Percentiles rank a stretch among this genome's conserved stretches.
phyloP scores from a whole-genome alignment of 2,797 vertebrate genomes.

The Peromyscus attwateri region DNA sequence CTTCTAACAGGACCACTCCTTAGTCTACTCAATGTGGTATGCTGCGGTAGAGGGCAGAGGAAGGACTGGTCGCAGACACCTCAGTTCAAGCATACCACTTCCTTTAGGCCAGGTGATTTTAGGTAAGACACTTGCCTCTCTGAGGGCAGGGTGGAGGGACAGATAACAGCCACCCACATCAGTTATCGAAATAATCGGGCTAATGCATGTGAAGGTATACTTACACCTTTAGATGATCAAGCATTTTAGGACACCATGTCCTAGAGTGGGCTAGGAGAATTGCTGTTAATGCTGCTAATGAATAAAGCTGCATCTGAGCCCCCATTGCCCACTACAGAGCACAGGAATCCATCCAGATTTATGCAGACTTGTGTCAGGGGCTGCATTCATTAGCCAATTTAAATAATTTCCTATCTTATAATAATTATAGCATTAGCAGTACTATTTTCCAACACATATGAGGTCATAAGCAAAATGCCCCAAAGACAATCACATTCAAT shows the following conservation, averaged over 20 bases:
- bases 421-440: constrained; percentile 82
- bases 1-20: neutral
- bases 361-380: constrained; percentile 79
- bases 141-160: neutral
- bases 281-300: constrained; percentile 74
- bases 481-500: constrained; percentile 63
- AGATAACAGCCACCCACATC: neutral
- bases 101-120: neutral
- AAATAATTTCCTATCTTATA: constrained; percentile 86
- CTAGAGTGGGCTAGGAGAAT: constrained; percentile 72
- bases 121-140: neutral
- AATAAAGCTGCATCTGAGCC: constrained; percentile 70
- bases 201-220: constrained; percentile 15
- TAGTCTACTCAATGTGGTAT: neutral
- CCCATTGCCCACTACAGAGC: constrained; percentile 62
- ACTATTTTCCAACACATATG: constrained; percentile 78
- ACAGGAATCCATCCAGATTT: constrained; percentile 78
- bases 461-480: constrained; percentile 82
- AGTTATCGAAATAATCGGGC: constrained; percentile 6
- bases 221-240: constrained; percentile 49
- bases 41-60: neutral
- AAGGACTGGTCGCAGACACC: neutral
- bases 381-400: constrained; percentile 85
- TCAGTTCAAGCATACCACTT: neutral
- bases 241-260: constrained; percentile 69